Base-by-base conservation (phyloP, 2,797 vertebrate species). In the Myotis pilosus region DNA sequence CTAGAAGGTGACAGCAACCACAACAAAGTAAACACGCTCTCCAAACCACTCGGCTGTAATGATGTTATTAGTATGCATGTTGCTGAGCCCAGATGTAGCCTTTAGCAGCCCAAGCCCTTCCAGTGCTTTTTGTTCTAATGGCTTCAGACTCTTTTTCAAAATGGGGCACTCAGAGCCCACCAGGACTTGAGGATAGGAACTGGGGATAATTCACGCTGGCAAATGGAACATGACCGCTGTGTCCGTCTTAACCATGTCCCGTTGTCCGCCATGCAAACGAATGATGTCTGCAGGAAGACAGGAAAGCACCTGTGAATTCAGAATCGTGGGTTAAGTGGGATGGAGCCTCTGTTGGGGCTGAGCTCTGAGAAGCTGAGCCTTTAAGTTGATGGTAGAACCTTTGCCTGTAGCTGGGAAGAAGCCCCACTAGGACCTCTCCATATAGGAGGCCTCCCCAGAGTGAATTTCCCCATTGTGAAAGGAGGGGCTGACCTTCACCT, bases 51-150 rank as follows among this genome's bases (percentile, higher is more conserved):
- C 98, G 92, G 98, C 98, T 98, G 98, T 99, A 99, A 99, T 99
- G 99, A 99, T 99, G 98, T 98, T 98, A 99, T 99, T 99, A 99
- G 98, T 99, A 99, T 99, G 99, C 99, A 99, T 99, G 99, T 99
- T 99, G 99, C 99, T 98, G 98, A 99, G 98, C 98, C 99, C 99
- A 98, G 98, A 99, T 99, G 99, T 99, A 99, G 99, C 98, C 98
- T 99, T 99, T 99, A 99, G 99, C 98, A 99, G 98, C 98, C 98
- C 98, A 97, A 98, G 98, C 99, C 99, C 98, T 98, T 98, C 98
- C 98, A 98, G 96, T 97, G 97, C 97, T 98, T 98, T 98, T 98
- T 98, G 97, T 98, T 98, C 95, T 98, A 98, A 98, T 98, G 98
- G 98, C 98, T 98, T 98, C 98, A 98, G 98, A 98, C 97, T 98